These are phyloP conservation scores for Orius insidiosus DNA, from an alignment of 1,140 invertebrate species.

Conservation along the genomic window DNA sequence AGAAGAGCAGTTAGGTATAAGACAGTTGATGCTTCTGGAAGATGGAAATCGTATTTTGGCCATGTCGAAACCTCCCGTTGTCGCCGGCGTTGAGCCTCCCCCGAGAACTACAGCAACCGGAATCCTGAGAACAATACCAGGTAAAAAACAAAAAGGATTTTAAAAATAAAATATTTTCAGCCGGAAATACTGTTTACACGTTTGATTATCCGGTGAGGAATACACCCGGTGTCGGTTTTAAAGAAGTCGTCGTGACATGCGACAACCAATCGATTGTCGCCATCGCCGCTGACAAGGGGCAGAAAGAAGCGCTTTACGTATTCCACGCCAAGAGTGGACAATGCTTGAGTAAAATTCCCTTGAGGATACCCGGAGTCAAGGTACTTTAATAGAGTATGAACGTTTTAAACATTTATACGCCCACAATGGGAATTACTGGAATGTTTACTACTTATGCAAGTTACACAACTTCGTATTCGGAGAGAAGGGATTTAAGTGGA, in stretches of 20 bases:
- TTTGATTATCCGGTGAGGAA: slow-evolving; percentile 61
- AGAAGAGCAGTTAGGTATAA: slow-evolving; percentile 67
- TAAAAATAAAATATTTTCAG: slow-evolving; percentile 25
- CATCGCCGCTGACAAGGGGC: slow-evolving; percentile 60
- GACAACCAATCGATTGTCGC: slow-evolving; percentile 63
- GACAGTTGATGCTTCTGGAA: slow-evolving; percentile 69
- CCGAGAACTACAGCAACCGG: slow-evolving; percentile 43
- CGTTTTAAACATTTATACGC: not conserved
- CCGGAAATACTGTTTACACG: slow-evolving; percentile 53
- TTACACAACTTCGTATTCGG: too few species aligned
- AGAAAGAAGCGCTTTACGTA: slow-evolving; percentile 64
- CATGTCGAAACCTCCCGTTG: slow-evolving; percentile 46
- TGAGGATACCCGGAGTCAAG: slow-evolving; percentile 45
- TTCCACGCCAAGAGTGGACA: slow-evolving; percentile 69
- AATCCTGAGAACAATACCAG: slow-evolving; percentile 48
- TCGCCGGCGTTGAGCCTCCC: slow-evolving; percentile 30
- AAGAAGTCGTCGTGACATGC: slow-evolving; percentile 56
- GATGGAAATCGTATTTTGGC: slow-evolving; percentile 69
- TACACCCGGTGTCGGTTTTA: slow-evolving; percentile 43
- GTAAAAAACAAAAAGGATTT: slow-evolving; percentile 25
- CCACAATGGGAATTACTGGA: slow-evolving; percentile 5
- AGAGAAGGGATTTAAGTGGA: too few species aligned
- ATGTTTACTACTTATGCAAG: too few species aligned
- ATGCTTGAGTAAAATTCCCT: slow-evolving; percentile 55
- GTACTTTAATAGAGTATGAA: slow-evolving; percentile 26